Evolutionary conservation across 2,113 vertebrate species (phyloP).

Genomic region (Leptodactylus fuscus): DNA sequence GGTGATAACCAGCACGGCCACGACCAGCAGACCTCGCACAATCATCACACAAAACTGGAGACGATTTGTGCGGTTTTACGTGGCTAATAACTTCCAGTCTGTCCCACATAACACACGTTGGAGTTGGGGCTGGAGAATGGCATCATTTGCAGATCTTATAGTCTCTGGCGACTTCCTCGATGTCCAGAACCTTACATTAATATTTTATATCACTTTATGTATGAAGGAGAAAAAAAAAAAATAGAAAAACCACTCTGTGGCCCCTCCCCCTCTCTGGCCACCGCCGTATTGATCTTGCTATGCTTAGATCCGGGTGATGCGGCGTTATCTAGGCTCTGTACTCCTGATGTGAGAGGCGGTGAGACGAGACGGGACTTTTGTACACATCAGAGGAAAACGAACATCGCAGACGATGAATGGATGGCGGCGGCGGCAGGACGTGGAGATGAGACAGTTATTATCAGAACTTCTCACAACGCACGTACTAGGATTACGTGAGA

Average conservation of each 20-base stretch:
- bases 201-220: too few relatives aligned
- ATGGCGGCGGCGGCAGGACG: not conserved
- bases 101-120: too few relatives aligned
- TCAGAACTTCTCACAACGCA: slow-evolving; percentile 60
- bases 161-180: too few relatives aligned
- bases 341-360: not conserved
- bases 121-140: too few relatives aligned
- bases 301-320: too few relatives aligned
- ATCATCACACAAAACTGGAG: too few relatives aligned
- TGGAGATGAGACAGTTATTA: slow-evolving; percentile 55
- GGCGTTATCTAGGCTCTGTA: not conserved
- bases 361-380: not conserved
- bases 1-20: too few relatives aligned
- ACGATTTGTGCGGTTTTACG: too few relatives aligned
- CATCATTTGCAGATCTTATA: too few relatives aligned
- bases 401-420: not conserved
- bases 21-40: too few relatives aligned
- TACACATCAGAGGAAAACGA: not conserved
- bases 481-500: slow-evolving; percentile 60
- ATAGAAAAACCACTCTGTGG: not conserved
- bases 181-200: too few relatives aligned
- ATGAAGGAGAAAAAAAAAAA: not conserved
- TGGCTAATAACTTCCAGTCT: too few relatives aligned
- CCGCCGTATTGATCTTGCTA: not conserved
- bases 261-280: not conserved